These are phyloP conservation scores for Phaonia tiefii DNA, from an alignment of 2,888 invertebrate genomes.

Conservation along the genomic window DNA sequence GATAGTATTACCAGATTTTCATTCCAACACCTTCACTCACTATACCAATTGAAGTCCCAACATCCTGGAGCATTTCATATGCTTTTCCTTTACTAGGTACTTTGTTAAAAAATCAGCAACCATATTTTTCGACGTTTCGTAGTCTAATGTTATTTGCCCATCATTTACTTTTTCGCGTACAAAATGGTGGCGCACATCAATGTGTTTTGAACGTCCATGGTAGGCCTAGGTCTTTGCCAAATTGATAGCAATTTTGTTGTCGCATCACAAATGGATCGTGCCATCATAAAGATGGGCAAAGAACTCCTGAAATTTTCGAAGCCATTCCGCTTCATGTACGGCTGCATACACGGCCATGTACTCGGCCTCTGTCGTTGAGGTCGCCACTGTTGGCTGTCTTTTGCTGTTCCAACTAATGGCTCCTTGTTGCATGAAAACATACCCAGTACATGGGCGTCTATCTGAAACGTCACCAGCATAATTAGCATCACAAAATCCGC, in stretches of 20 bases:
- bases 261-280: neutral
- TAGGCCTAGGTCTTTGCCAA: constrained; percentile 11
- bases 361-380: constrained; percentile 20
- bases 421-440: too few species aligned
- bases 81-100: constrained; percentile 4
- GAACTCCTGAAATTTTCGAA: neutral
- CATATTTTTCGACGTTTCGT: constrained; percentile 48
- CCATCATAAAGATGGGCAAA: neutral
- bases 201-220: constrained; percentile 24
- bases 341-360: constrained; percentile 25
- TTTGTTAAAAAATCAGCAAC: constrained; percentile 58
- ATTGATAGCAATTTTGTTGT: constrained; percentile 31
- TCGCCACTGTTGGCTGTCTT: constrained; percentile 43
- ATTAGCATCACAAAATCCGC: constrained; percentile 62
- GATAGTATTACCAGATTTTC: too few species aligned
- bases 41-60: too few species aligned
- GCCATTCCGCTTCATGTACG: constrained; percentile 32
- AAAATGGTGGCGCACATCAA: neutral
- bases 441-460: constrained; percentile 58
- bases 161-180: constrained; percentile 16
- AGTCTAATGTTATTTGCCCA: constrained; percentile 38
- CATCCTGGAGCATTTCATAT: constrained; percentile 42
- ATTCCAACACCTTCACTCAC: too few species aligned
- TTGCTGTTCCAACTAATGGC: constrained; percentile 65
- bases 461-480: constrained; percentile 58